Base-by-base conservation (phyloP, 2,113 vertebrate species). In the Tor tambroides region DNA sequence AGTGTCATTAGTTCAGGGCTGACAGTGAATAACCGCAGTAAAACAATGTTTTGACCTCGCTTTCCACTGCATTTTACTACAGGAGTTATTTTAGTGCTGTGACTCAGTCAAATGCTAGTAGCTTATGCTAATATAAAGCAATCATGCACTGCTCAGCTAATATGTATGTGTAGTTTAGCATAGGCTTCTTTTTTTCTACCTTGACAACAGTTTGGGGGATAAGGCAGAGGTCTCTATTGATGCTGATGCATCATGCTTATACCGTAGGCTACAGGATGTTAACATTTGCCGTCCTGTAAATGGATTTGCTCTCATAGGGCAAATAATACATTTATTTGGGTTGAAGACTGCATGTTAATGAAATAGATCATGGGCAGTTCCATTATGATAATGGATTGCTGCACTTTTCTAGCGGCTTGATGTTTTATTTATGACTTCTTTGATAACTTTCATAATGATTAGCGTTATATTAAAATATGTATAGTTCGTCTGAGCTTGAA, bases 341-440 rank as follows among this genome's bases (percentile, higher is more conserved):
- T 95, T 96, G 95, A 97, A 96, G 96, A 96, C 95, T 92, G 95
- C 95, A 94, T 96, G 96, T 95, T 98, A 97, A 99, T 98, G 96
- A 97, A 98, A 98, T 97, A 96, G 97, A 98, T 99, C 96, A 97
- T 95, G 95, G 96, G 96, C 94, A 93, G 91, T 95, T 96, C 96
- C 96, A 98, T 98, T 97, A 97, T 94, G 85, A 86, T 97, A 98
- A 98, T 98, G 96, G 96, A 96, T 97, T 95, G 95, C 96, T 96
- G 95, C 96, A 96, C 95, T 97, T 95, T 95, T 94, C 96, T 95
- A 92, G 95, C 96, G 95, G 96, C 91, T 93, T 96, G 94, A 97
- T 98, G 96, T 98, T 97, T 99, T 98, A 99, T 98, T 98, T 96
- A 98, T 98, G 96, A 96, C 95, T 94, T 94, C 95, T 95, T 94